Evolutionary conservation across 1,140 invertebrate genomes (phyloP).

Genomic region (Bathynomus jamesi): DNA sequence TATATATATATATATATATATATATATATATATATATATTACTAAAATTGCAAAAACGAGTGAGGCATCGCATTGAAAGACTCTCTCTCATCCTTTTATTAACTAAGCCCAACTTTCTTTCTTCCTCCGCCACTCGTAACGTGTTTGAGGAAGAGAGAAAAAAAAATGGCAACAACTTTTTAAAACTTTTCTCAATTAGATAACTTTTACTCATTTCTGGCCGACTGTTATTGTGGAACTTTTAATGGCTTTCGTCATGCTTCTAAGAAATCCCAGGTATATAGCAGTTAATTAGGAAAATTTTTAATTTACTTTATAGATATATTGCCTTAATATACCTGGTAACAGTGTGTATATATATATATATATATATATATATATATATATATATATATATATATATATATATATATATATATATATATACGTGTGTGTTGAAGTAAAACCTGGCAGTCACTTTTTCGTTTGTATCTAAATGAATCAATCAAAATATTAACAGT

Average conservation of each 20-base stretch:
- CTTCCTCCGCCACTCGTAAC: not conserved
- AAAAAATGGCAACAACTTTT: not conserved
- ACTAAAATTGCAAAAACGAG: not conserved
- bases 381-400: too few species aligned
- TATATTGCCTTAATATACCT: too few species aligned
- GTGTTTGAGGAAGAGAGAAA: not conserved
- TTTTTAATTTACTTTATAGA: not conserved
- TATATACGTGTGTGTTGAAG: too few species aligned
- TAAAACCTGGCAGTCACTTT: too few species aligned
- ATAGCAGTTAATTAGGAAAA: conserved; percentile 1
- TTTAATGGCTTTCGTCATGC: conserved; percentile 1
- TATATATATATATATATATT: not conserved
- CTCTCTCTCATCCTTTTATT: not conserved
- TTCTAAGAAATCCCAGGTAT: not conserved
- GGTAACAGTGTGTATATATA: too few species aligned
- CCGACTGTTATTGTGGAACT: not conserved
- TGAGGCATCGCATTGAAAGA: not conserved
- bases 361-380: too few species aligned
- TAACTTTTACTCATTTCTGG: not conserved
- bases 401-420: too few species aligned
- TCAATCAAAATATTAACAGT: too few species aligned
- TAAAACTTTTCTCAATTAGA: not conserved
- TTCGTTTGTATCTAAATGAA: too few species aligned
- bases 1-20: not conserved
- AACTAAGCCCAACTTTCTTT: not conserved